Evolutionary conservation across 2,113 vertebrate genomes (phyloP), one percentile per base, ranked within the genome.

Genomic region (Datnioides undecimradiatus): DNA sequence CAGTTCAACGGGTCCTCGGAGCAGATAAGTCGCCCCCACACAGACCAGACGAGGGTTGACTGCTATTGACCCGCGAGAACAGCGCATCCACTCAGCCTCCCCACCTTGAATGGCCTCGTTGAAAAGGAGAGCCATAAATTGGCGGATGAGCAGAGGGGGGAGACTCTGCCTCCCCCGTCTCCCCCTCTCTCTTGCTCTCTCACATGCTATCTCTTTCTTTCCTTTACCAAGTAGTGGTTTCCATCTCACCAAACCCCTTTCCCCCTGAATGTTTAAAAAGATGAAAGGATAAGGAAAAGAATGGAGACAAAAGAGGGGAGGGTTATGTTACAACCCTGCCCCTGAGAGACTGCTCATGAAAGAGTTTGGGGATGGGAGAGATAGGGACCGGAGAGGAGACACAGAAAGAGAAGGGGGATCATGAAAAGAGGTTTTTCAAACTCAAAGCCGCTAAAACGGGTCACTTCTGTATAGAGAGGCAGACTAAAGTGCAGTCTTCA

Each of bases 211-310:
- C 86, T 93, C 90, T 91, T 88, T 90, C 79, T 89, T 78, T 74
- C 89, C 87, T 93, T 90, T 91, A 91, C 86, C 90, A 84, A 89
- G 87, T 86, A 75, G 90, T 91, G 87, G 90, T 92, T 92, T 94
- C 89, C 89, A 91, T 93, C 92, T 88, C 91, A 89, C 90, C 88
- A 85, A 92, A 87, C 80, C 76, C 89, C 80, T 85, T 84, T 90
- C 85, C 88, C 90, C 84, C 86, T 84, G 89, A 93, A 93, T 91
- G 91, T 94, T 93, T 91, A 88, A 93, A 94, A 92, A 94, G 93
- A 95, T 95, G 93, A 95, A 95, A 95, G 94, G 95, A 94, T 94
- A 94, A 93, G 93, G 82, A 89, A 69, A 90, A 94, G 92, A 95
- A 95, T 91, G 85, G 91, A 88, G 80, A 95, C 93, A 95, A 95